These are phyloP conservation scores for Crenichthys baileyi DNA, from an alignment of 2,797 vertebrate genomes.

Conservation along the genomic window DNA sequence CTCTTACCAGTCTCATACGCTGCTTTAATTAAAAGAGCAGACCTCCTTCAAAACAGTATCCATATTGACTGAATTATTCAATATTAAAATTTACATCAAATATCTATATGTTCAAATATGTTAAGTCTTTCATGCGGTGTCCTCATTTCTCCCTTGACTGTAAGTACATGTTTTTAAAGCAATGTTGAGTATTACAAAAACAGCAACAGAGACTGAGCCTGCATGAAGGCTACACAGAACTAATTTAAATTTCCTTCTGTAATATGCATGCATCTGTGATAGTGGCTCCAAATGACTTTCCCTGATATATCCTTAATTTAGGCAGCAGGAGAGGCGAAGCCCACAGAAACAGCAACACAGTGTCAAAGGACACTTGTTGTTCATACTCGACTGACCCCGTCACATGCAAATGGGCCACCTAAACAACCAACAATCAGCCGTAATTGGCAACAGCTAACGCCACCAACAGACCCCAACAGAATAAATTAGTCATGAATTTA, in stretches of 20 bases:
- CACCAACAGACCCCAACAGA: slow-evolving; percentile 53
- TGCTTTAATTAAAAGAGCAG: not conserved
- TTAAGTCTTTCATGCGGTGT: not conserved
- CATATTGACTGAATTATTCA: not conserved
- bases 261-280: not conserved
- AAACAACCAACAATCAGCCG: slow-evolving; percentile 58
- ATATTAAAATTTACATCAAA: not conserved
- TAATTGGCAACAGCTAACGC: slow-evolving; percentile 67
- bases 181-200: not conserved
- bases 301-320: slow-evolving; percentile 30
- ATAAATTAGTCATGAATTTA: slow-evolving; percentile 61
- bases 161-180: not conserved
- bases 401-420: slow-evolving; percentile 51
- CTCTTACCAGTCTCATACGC: not conserved
- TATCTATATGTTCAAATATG: not conserved
- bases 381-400: slow-evolving; percentile 46
- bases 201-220: not conserved
- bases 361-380: slow-evolving; percentile 62
- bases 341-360: slow-evolving; percentile 40
- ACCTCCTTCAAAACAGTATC: not conserved
- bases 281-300: slow-evolving; percentile 28
- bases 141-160: not conserved
- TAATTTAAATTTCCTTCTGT: not conserved
- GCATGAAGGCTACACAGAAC: not conserved
- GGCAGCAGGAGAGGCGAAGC: not conserved